Base-by-base conservation (phyloP, 2,888 invertebrate species). In the Tipula lateralis region DNA sequence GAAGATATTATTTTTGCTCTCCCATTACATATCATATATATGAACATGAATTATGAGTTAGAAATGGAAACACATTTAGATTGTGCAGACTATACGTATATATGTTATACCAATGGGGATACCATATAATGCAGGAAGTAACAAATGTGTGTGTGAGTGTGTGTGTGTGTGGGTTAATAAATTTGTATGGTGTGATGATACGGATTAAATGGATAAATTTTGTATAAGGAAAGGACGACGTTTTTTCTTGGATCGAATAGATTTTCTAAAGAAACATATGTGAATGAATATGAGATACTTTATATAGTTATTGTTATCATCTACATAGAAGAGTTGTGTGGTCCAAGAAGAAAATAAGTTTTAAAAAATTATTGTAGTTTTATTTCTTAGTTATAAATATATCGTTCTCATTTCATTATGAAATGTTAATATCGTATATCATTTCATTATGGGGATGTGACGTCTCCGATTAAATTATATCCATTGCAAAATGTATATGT, bases 21-120 rank as follows among this genome's bases (percentile, higher is more conserved):
- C 66, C 24, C 5, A 44, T 36, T 44, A 44, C 16, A 44, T 16
- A 7, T 16, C 9, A 9, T 9, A 24, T 9, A 24, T 66, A 9
- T 66, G 66, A 66, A 66, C 66, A 66, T 66, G 66, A 66, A 66
- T 66, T 66, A 66, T 24, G 66, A 66, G 66, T 24, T 66, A 66
- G 66, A 66, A 66, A 66, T 66, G 66, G 66, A 66, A 24, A 66
- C 66, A 66, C 66, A 66, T 66, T 66, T 66, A 66, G 24, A 66
- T 66, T 66, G 19, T 66, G 66, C 66, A 44, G n/a, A n/a, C 44
- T 44, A 44, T 24, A 66, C 9, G 24, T 66, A 24, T 24, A 24
- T 24, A 9, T 24, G 24, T 66, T 66, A 66, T 66, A 7, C 2
- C 9, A 66, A 2, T 9, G 66, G 24, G 12, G 66, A 66, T 24